These are phyloP conservation scores for Siderastrea radians DNA, from an alignment of 92 coral and sea anemone species.

Conservation along the genomic window DNA sequence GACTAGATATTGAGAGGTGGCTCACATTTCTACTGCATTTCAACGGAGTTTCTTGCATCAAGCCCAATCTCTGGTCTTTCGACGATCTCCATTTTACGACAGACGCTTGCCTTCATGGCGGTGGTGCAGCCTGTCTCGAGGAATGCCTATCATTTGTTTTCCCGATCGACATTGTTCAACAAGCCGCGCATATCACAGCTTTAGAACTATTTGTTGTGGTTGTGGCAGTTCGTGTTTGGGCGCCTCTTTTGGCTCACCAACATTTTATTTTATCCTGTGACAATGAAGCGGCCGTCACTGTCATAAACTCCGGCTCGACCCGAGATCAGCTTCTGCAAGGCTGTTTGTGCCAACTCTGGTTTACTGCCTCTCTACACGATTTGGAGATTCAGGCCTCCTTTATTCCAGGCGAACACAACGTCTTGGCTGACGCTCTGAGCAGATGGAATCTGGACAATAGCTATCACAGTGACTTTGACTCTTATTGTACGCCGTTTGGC, in stretches of 20 bases:
- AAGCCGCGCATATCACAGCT: too few relatives aligned
- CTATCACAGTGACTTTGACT: not conserved
- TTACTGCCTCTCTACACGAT: not conserved
- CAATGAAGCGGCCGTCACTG: too few relatives aligned
- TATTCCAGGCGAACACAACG: constrained; percentile 1
- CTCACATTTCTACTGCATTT: constrained; percentile 31
- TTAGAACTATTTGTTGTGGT: too few relatives aligned
- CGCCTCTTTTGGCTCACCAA: too few relatives aligned
- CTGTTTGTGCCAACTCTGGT: not conserved
- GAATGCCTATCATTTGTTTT: too few relatives aligned
- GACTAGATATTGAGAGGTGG: constrained; percentile 46
- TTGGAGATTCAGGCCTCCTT: not conserved
- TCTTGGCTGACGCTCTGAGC: not conserved
- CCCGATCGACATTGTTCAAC: too few relatives aligned
- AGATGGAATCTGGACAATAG: not conserved
- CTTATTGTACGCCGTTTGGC: not conserved
- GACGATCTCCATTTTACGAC: not conserved
- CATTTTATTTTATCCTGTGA: too few relatives aligned
- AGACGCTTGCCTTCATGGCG: not conserved
- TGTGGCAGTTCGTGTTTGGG: too few relatives aligned
- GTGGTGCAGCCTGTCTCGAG: not conserved
- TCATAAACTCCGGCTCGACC: not conserved
- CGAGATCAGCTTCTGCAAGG: not conserved
- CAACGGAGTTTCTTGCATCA: constrained; percentile 24
- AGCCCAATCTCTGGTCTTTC: not conserved